phyloP scores from a whole-genome alignment of 2,888 invertebrate species.

The Cyclophora albipunctata region DNA sequence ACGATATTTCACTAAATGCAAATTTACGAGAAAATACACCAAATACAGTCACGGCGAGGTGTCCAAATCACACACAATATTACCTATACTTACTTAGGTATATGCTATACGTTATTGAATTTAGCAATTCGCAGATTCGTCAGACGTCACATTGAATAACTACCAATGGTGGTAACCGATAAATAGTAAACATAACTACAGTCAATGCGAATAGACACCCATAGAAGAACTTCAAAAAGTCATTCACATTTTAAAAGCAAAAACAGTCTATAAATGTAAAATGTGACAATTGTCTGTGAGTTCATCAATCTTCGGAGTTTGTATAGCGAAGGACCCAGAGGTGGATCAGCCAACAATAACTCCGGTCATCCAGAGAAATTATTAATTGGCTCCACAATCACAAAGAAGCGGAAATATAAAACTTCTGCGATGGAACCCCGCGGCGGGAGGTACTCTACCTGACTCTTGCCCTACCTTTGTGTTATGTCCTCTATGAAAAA shows the following conservation, averaged over 20 bases:
- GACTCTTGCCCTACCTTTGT: conserved; percentile 73
- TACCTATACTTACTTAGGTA: no score
- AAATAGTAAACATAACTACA: conserved; percentile 19
- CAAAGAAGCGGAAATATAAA: conserved; percentile 76
- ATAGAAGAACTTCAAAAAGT: conserved; percentile 26
- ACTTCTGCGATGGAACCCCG: conserved; percentile 66
- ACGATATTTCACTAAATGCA: no score
- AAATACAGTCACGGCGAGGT: no score
- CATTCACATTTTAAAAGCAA: conserved; percentile 43
- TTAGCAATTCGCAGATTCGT: no score
- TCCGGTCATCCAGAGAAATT: conserved; percentile 72
- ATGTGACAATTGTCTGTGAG: conserved; percentile 64
- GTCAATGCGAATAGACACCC: conserved; percentile 16
- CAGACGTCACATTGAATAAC: no score
- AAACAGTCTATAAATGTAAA: conserved; percentile 66
- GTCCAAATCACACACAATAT: no score
- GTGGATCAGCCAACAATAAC: conserved; percentile 54
- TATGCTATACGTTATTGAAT: no score
- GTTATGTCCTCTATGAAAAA: conserved; percentile 63
- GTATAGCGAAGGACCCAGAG: conserved; percentile 50
- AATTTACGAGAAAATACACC: no score
- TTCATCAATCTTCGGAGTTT: conserved; percentile 69
- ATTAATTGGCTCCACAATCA: conserved; percentile 67
- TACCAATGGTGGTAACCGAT: no score
- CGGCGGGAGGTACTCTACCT: conserved; percentile 67